Evolutionary conservation across 2,113 vertebrate species (phyloP), one percentile per base, ranked within the genome.

Genomic region (Sclerurus mexicanus): DNA sequence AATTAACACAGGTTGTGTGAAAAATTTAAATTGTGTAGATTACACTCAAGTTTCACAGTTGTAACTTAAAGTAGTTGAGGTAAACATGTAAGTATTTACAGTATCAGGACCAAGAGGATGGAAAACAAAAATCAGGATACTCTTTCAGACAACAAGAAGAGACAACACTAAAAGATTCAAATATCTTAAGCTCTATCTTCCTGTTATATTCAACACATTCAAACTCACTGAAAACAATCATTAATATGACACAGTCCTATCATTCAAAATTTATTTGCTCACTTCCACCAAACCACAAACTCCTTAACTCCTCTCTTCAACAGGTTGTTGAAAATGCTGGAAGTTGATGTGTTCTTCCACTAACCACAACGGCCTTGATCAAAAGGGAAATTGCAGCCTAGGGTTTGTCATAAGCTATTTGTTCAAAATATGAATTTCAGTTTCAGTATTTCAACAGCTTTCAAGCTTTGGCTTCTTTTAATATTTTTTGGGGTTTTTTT

Each of bases 101-200:
- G 0, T 35, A 85, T 30, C 16, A 66, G 64, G 13, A 53, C 4
- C 0, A 0, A 53, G 14, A 81, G 28, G 6, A 37, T 5, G 59
- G n/a, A 39, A 88, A 77, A 74, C 0, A 83, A 25, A 47, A n/a
- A 60, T 24, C 4, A 44, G 5, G 14, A 74, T 49, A 20, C 10
- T 72, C 19, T 28, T 49, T 68, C 21, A 64, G 72, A 72, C n/a
- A 68, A 37, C 9, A 67, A 55, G 19, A 49, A 69, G 19, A 76
- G 8, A 64, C 13, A 49, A 49, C 18, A 60, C 3, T 35, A 67
- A n/a, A 14, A 83, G 39, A 60, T 24, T n/a, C 22, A 71, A 60
- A 49, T 39, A 44, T n/a, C 52, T 63, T 19, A 50, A 75, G 42
- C 21, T 75, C 74, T 46, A 10, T 58, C 66, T 46, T 69, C 27